A percentile compares a stretch with the other conserved stretches of the same genome.
phyloP scores from a whole-genome alignment of 1,140 invertebrate species.

The Sesamia nonagrioides region DNA sequence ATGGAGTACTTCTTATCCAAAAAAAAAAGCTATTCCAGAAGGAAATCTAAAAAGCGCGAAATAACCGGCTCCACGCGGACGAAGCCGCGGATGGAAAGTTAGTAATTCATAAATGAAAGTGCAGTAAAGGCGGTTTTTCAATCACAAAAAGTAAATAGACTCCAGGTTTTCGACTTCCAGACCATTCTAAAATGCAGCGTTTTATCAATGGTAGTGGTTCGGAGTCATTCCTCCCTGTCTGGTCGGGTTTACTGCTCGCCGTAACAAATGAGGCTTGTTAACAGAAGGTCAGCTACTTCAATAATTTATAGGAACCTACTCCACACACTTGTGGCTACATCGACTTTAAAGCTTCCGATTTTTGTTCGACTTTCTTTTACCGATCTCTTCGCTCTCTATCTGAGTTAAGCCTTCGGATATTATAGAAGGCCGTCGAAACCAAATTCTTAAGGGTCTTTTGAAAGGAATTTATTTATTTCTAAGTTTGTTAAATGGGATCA shows the following conservation, averaged over 20 bases:
- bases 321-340: conserved; percentile 20
- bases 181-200: conserved; percentile 3
- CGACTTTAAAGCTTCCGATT: neutral
- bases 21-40: too few relatives aligned
- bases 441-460: neutral
- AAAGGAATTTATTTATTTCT: conserved; percentile 16
- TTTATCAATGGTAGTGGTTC: conserved; percentile 40
- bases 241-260: conserved; percentile 49
- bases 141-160: neutral
- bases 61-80: too few relatives aligned
- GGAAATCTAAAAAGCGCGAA: too few relatives aligned
- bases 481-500: conserved; percentile 27
- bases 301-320: conserved; percentile 70
- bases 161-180: neutral
- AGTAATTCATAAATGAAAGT: neutral
- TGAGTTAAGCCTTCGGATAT: neutral
- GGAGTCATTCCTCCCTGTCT: conserved; percentile 53
- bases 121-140: neutral
- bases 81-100: too few relatives aligned
- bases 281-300: conserved; percentile 69
- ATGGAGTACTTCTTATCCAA: too few relatives aligned
- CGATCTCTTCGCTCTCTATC: neutral
- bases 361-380: neutral
- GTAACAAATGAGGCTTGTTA: conserved; percentile 75
- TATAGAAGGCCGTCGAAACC: neutral